phyloP scores from a whole-genome alignment of 1,140 invertebrate species.

The Eueides isabella region DNA sequence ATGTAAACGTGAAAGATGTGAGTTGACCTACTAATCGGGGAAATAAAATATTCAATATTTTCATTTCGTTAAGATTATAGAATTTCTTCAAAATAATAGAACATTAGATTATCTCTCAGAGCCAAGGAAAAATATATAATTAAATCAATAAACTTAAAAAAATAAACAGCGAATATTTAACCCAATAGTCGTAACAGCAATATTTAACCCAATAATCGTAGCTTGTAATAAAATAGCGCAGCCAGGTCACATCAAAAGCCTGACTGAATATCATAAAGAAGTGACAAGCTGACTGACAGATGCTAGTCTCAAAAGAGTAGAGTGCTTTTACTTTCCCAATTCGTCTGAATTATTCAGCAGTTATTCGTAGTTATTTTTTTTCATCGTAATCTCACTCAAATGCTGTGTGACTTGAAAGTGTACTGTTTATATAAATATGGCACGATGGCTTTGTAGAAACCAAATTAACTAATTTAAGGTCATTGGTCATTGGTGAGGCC shows the following conservation, averaged over 20 bases:
- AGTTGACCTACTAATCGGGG: no score
- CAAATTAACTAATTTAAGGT: no score
- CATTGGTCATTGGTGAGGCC: no score
- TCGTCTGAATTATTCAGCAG: conserved; percentile 55
- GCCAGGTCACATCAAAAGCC: conserved; percentile 3
- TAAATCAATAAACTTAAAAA: no score
- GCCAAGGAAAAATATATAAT: no score
- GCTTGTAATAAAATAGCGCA: neutral
- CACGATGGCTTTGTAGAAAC: no score
- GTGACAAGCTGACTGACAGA: conserved; percentile 62
- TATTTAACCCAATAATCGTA: neutral
- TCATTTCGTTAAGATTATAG: no score
- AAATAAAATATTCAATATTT: no score
- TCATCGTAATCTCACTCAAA: neutral
- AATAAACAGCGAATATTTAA: neutral
- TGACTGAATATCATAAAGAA: conserved; percentile 49
- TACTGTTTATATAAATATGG: neutral
- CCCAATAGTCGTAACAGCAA: neutral
- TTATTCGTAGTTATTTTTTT: conserved; percentile 44
- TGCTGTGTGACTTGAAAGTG: neutral
- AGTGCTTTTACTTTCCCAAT: conserved; percentile 60
- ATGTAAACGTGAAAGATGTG: no score
- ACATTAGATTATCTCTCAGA: no score
- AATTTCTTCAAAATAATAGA: no score
- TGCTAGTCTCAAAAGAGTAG: conserved; percentile 46